Percentiles rank a stretch among this genome's conserved stretches.
These are phyloP conservation scores for Thymelicus sylvestris DNA, from an alignment of 2,888 invertebrate species.

Conservation along the genomic window DNA sequence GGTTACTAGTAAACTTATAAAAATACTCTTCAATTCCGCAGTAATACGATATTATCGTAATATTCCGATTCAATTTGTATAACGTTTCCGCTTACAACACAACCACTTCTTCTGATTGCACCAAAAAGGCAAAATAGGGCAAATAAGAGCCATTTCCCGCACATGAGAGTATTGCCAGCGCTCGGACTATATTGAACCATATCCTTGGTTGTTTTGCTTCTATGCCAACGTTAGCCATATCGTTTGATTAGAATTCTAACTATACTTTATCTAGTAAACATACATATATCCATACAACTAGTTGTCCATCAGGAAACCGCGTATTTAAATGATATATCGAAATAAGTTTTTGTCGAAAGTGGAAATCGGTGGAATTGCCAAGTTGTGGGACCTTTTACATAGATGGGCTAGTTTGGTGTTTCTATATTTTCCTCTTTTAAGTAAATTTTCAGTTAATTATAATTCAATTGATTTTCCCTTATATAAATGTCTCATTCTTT, in stretches of 20 bases:
- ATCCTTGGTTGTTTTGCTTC: neutral
- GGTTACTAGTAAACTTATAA: no score
- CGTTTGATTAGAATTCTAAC: neutral
- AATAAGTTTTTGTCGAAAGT: no score
- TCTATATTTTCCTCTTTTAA: no score
- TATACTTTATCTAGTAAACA: neutral
- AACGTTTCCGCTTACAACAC: conserved; percentile 11
- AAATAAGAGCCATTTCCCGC: conserved; percentile 18
- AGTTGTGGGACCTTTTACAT: no score
- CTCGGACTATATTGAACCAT: conserved; percentile 1
- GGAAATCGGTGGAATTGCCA: no score
- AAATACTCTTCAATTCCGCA: neutral
- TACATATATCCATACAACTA: no score
- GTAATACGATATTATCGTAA: conserved; percentile 1
- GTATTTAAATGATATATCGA: no score
- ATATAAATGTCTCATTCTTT: no score
- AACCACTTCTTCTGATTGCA: conserved; percentile 25
- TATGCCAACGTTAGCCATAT: neutral
- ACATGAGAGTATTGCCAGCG: neutral
- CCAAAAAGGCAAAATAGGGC: conserved; percentile 13
- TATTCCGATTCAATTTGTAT: conserved; percentile 18
- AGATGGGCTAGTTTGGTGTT: no score
- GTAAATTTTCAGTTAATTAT: no score
- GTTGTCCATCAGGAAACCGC: no score
- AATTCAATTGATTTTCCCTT: no score